Evolutionary conservation across 2,797 vertebrate species (phyloP).

Genomic region (Karalla daura): DNA sequence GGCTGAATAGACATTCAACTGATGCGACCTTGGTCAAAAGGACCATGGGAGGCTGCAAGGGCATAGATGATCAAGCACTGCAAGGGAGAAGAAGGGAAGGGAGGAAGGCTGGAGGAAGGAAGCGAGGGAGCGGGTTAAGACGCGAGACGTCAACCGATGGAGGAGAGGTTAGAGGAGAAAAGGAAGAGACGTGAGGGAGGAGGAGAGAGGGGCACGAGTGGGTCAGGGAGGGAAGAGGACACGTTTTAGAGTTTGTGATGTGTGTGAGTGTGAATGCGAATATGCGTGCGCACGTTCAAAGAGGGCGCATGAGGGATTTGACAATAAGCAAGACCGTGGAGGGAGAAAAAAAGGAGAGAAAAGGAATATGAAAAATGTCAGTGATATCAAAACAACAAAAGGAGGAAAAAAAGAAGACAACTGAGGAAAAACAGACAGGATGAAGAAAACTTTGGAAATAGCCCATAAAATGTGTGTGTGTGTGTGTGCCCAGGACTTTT

Average conservation of each 20-base stretch:
- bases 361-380: conserved; percentile 51
- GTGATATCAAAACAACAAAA: conserved; percentile 61
- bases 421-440: conserved; percentile 25
- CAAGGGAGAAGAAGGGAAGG: conserved; percentile 13
- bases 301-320: conserved; percentile 51
- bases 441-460: conserved; percentile 47
- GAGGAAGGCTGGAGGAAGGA: neutral
- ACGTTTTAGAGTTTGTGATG: conserved; percentile 31
- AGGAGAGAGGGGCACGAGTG: conserved; percentile 20
- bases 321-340: conserved; percentile 56
- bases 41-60: conserved; percentile 16
- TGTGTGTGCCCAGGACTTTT: conserved; percentile 23
- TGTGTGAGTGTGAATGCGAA: conserved; percentile 26
- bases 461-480: conserved; percentile 18
- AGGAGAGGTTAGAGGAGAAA: conserved; percentile 4
- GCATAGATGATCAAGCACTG: conserved; percentile 28
- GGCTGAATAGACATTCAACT: conserved; percentile 29
- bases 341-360: conserved; percentile 10
- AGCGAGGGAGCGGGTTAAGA: neutral
- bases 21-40: conserved; percentile 38
- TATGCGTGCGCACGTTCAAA: conserved; percentile 50
- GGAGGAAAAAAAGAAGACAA: conserved; percentile 38
- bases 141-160: neutral
- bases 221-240: conserved; percentile 18
- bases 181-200: conserved; percentile 4